Base-by-base conservation (phyloP, 2,797 vertebrate genomes). In the Rhodeus uyekii region DNA sequence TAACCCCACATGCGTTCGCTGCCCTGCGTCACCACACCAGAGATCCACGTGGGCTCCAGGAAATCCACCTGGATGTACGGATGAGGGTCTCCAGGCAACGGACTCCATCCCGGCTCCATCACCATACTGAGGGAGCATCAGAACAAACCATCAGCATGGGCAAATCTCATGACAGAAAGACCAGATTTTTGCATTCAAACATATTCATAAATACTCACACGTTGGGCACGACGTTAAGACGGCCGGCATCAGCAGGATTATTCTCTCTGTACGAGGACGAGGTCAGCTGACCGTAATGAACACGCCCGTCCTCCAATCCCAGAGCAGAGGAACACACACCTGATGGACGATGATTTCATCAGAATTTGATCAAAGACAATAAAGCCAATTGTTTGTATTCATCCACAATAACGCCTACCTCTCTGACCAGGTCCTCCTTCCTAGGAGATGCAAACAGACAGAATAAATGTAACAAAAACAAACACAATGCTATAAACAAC, bases 11-110 rank as follows among this genome's bases (percentile, higher is more conserved):
- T 92, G 16, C 86, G 92, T 9, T 92, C 89, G 19, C 94, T 94
- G 22, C 95, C 96, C 86, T 96, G 96, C 0, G 90, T 95, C 87
- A 94, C 91, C 46, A 96, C 83, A 0, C 95, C 95, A 0, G 95
- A 95, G 29, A 96, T 86, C 93, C 96, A 96, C 6, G 87, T 93
- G 29, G 95, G 95, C 87, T 94, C 93, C 44, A 94, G 88, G 71
- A 96, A 93, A 84, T 96, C 96, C 87, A 96, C 95, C 86, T 96
- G 95, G 27, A 96, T 92, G 84, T 93, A 95, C 2, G 96, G 96
- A 19, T 91, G 78, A 0, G 86, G 87, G 79, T 96, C 96, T 18
- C 88, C 86, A 0, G 90, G 89, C 63, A 92, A 85, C 0, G 96
- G 96, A 76, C 95, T 95, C 96, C 96, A 96, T 4, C 96, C 96